Percentiles rank a stretch among this genome's conserved stretches.
Conservation (phyloP, 2,113 vertebrate species). For the Lepus americanus region DNA sequence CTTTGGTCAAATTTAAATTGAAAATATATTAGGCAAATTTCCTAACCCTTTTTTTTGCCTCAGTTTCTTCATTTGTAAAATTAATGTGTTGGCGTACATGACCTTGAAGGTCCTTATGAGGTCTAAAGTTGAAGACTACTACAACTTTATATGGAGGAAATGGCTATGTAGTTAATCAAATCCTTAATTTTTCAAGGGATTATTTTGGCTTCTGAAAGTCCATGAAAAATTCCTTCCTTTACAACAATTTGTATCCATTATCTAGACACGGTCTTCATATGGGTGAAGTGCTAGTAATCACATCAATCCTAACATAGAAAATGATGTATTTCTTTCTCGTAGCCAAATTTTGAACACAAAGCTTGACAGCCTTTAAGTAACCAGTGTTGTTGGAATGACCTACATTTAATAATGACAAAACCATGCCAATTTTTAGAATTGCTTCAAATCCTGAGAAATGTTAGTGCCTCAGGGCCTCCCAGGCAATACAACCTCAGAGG, state of each 20-base stretch:
- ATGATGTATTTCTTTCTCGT: constrained; percentile 38
- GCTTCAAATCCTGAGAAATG: constrained; percentile 16
- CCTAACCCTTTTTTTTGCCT: constrained; percentile 67
- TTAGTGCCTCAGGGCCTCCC: neutral
- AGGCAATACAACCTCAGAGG: too few relatives aligned
- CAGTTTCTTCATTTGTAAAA: constrained; percentile 80
- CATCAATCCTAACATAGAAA: neutral
- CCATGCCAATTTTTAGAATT: constrained; percentile 13
- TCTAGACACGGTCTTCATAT: constrained; percentile 47
- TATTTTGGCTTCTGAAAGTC: constrained; percentile 76
- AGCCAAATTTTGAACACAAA: constrained; percentile 55
- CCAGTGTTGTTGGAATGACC: neutral
- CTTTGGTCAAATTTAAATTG: constrained; percentile 79
- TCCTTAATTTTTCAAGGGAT: constrained; percentile 69
- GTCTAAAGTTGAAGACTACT: constrained; percentile 62
- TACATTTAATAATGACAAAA: constrained; percentile 52
- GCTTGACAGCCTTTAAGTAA: neutral
- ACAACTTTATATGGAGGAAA: constrained; percentile 64
- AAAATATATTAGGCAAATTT: constrained; percentile 75
- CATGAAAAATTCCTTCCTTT: constrained; percentile 69
- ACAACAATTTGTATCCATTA: constrained; percentile 75
- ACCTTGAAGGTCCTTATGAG: constrained; percentile 62
- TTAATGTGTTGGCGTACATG: constrained; percentile 54
- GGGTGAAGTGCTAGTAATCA: neutral
- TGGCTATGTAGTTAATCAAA: constrained; percentile 74